phyloP scores from a whole-genome alignment of 23 tunicate species.

The Aplidium turbinatum region DNA sequence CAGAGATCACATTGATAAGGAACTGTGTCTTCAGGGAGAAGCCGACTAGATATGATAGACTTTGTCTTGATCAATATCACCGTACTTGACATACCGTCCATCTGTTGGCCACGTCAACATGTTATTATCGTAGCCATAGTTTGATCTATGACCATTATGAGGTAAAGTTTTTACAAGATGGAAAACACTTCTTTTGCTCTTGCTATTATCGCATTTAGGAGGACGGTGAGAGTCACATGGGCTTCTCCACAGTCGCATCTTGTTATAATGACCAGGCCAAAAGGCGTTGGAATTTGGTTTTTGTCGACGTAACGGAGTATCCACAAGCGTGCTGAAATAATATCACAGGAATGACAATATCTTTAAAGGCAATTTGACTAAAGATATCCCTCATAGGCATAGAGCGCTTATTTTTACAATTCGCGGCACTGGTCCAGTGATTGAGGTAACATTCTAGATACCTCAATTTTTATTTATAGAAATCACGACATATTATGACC shows the following conservation, averaged over 20 bases:
- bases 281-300: constrained; percentile 47
- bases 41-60: constrained; percentile 32
- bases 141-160: constrained; percentile 40
- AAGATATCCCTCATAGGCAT: too few species aligned
- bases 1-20: too few species aligned
- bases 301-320: constrained; percentile 19
- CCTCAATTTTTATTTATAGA: neutral
- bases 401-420: too few species aligned
- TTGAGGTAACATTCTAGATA: too few species aligned
- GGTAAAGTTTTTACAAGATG: constrained; percentile 26
- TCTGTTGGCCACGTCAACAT: constrained; percentile 53
- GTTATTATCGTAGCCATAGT: constrained; percentile 61
- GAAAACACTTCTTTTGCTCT: constrained; percentile 38
- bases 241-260: constrained; percentile 31
- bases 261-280: constrained; percentile 54
- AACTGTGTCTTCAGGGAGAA: too few species aligned
- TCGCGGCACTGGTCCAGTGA: too few species aligned
- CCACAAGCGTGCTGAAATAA: neutral
- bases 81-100: constrained; percentile 54
- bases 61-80: constrained; percentile 44
- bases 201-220: constrained; percentile 19
- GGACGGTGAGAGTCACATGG: constrained; percentile 25
- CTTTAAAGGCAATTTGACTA: too few species aligned
- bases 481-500: too few species aligned
- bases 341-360: too few species aligned